Evolutionary conservation across 1,140 invertebrate genomes (phyloP).

Genomic region (Aphaenogaster ashmeadi): DNA sequence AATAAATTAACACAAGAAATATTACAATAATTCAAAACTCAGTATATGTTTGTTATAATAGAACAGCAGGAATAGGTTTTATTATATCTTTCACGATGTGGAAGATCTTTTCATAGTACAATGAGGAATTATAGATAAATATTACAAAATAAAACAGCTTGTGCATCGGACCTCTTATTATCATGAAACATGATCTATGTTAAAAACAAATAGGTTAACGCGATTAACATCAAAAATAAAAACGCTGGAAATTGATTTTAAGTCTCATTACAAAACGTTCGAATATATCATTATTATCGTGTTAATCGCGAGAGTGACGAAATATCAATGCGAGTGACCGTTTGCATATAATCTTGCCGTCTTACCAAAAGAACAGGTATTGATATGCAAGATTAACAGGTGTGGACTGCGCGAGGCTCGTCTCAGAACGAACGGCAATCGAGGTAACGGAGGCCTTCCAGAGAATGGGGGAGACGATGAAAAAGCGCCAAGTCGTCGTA

Average conservation of each 20-base stretch:
- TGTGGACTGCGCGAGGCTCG: not conserved
- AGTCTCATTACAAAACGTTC: conserved; percentile 1
- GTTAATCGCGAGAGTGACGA: conserved; percentile 1
- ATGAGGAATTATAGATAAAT: not conserved
- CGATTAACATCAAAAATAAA: conserved; percentile 11
- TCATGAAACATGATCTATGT: not conserved
- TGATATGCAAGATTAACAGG: not conserved
- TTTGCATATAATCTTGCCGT: conserved; percentile 24
- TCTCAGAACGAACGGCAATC: conserved; percentile 24
- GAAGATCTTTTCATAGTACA: not conserved
- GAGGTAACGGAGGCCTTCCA: not conserved
- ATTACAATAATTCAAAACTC: not conserved
- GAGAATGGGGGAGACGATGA: conserved; percentile 7
- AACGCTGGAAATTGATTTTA: not conserved
- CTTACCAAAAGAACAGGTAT: conserved; percentile 40
- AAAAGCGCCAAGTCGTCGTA: conserved; percentile 31
- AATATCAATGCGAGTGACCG: not conserved
- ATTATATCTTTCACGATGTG: not conserved
- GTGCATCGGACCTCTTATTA: not conserved
- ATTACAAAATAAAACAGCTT: not conserved
- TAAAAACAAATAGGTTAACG: conserved; percentile 26
- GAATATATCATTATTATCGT: not conserved
- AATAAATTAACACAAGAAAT: not conserved
- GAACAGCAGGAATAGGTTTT: not conserved
- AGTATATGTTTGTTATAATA: not conserved